Conservation (phyloP, 2,113 vertebrate species). For the Neoarius graeffei region DNA sequence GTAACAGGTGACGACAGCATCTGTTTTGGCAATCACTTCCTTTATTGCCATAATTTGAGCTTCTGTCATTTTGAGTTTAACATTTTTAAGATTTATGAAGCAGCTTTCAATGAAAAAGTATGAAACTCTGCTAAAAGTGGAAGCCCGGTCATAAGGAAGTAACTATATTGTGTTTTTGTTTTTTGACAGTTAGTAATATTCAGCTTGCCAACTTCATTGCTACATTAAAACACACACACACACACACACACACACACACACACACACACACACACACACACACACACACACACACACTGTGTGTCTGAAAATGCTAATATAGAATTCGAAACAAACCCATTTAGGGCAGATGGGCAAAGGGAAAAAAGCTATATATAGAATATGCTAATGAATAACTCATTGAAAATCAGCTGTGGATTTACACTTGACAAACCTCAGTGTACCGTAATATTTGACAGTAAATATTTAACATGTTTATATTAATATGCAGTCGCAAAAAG, state of each 20-base stretch:
- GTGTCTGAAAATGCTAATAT: neutral
- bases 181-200: neutral
- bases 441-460: neutral
- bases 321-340: neutral
- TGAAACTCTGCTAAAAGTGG: neutral
- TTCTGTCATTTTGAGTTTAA: neutral
- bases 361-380: neutral
- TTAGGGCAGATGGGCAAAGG: neutral
- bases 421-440: neutral
- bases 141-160: neutral
- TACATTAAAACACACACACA: neutral
- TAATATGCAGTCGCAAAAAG: neutral
- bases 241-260: no score
- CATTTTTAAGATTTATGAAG: neutral
- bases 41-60: neutral
- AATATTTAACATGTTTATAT: conserved; percentile 4
- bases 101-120: neutral
- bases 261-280: neutral
- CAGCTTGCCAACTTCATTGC: neutral
- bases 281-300: neutral
- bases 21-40: conserved; percentile 3
- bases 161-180: neutral
- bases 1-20: neutral
- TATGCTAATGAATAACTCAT: neutral
- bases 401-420: neutral